A percentile compares a stretch with the other conserved stretches of the same genome.
These are phyloP conservation scores for Trypoxylon attenuatum DNA, from an alignment of 2,888 invertebrate species.

Conservation along the genomic window DNA sequence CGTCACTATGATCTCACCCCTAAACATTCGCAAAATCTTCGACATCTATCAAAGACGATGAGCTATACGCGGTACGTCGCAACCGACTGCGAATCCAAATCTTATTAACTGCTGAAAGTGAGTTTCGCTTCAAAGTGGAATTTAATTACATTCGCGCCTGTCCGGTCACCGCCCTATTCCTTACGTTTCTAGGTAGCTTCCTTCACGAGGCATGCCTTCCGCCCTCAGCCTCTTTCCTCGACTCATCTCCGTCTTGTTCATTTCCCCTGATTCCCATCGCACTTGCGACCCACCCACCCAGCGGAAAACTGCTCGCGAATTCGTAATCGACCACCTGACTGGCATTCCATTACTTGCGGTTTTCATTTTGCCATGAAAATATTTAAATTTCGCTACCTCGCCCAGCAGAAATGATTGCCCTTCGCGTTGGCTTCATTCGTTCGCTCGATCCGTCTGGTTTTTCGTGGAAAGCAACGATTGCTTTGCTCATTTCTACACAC, in stretches of 20 bases:
- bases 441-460: too few relatives aligned
- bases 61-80: too few relatives aligned
- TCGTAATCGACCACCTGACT: constrained; percentile 19
- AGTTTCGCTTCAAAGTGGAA: constrained; percentile 66
- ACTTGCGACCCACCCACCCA: too few relatives aligned
- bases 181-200: constrained; percentile 39
- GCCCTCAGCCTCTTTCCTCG: not conserved
- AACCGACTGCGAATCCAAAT: constrained; percentile 63
- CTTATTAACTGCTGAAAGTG: constrained; percentile 66
- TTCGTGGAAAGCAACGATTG: too few relatives aligned
- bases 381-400: constrained; percentile 56
- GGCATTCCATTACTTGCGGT: constrained; percentile 49
- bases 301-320: too few relatives aligned
- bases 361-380: constrained; percentile 61
- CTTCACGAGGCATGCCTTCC: constrained; percentile 9
- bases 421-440: constrained; percentile 22
- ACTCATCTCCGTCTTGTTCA: constrained; percentile 10
- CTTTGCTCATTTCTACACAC: too few relatives aligned
- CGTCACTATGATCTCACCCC: constrained; percentile 6
- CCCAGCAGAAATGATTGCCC: constrained; percentile 58
- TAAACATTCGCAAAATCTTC: constrained; percentile 33
- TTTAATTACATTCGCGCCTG: constrained; percentile 64
- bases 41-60: constrained; percentile 43
- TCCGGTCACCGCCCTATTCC: constrained; percentile 44
- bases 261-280: constrained; percentile 27